phyloP scores from a whole-genome alignment of 2,113 vertebrate species.

The Candoia aspera region DNA sequence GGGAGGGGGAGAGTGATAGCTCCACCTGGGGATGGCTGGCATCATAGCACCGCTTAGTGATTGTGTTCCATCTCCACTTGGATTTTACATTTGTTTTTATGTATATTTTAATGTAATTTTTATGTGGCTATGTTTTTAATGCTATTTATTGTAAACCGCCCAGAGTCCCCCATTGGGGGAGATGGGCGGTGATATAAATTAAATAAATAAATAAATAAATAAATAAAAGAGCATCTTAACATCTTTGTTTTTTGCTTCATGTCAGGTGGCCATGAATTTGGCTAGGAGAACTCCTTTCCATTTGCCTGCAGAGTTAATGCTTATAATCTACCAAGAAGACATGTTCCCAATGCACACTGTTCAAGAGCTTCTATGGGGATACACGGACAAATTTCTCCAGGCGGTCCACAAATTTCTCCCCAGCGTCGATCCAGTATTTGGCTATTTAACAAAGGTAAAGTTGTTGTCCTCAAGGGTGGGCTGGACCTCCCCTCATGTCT shows the following conservation, averaged over 20 bases:
- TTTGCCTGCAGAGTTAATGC: conserved; percentile 65
- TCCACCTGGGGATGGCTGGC: too few species aligned
- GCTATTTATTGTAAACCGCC: too few species aligned
- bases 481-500: background rate
- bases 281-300: conserved; percentile 46
- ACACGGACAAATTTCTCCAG: conserved; percentile 83
- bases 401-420: conserved; percentile 54
- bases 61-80: too few species aligned
- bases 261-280: conserved; percentile 84
- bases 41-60: too few species aligned
- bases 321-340: conserved; percentile 66
- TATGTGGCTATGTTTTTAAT: too few species aligned
- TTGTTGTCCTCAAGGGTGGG: background rate
- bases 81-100: too few species aligned
- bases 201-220: too few species aligned
- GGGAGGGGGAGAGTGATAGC: too few species aligned
- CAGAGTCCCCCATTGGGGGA: too few species aligned
- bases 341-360: conserved; percentile 81
- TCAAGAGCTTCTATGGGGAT: conserved; percentile 90
- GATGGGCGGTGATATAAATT: too few species aligned
- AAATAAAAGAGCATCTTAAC: background rate
- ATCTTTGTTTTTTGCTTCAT: background rate
- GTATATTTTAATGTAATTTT: too few species aligned
- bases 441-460: conserved; percentile 88
- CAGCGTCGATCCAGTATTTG: conserved; percentile 77